Conservation (phyloP, 2,888 invertebrate genomes). For the Atrina japonica region DNA sequence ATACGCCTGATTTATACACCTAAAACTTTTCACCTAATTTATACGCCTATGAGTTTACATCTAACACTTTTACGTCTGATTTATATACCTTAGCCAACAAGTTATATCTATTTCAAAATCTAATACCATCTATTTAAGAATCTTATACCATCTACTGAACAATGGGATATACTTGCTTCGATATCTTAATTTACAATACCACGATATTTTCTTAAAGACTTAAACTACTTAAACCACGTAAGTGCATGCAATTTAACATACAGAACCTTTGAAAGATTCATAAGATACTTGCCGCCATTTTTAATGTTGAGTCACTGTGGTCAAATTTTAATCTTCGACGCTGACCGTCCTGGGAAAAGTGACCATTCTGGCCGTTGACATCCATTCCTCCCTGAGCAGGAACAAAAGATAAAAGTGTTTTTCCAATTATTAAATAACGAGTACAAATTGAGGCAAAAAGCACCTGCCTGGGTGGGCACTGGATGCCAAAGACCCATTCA, state of each 20-base stretch:
- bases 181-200: too few species aligned
- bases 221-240: conserved; percentile 4
- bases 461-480: conserved; percentile 33
- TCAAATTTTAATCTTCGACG: conserved; percentile 52
- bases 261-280: conserved; percentile 53
- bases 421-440: conserved; percentile 46
- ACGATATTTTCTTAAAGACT: not conserved
- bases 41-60: too few species aligned
- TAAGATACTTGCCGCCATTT: conserved; percentile 64
- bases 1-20: too few species aligned
- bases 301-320: conserved; percentile 49
- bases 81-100: too few species aligned
- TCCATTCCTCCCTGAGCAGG: conserved; percentile 45
- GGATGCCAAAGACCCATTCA: conserved; percentile 25
- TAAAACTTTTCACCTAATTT: too few species aligned
- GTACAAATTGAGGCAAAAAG: conserved; percentile 33
- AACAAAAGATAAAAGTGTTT: conserved; percentile 49
- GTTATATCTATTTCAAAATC: too few species aligned
- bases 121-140: too few species aligned
- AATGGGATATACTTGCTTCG: too few species aligned
- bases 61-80: too few species aligned
- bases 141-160: too few species aligned
- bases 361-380: conserved; percentile 29
- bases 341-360: conserved; percentile 47
- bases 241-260: conserved; percentile 23